Conservation (phyloP, 2,113 vertebrate species). For the Pipa parva region DNA sequence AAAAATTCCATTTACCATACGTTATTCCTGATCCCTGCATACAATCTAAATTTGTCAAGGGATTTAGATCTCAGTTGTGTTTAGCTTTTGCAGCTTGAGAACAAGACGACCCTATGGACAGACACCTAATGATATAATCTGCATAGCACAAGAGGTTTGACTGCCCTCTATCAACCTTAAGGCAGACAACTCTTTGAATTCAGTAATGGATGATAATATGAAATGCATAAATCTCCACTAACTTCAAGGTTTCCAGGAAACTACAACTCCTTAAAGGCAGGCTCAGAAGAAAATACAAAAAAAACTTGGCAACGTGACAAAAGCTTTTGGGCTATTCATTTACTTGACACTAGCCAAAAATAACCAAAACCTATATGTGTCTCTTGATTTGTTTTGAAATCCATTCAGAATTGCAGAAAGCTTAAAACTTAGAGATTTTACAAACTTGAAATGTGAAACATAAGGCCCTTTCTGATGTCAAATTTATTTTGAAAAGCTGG, state of each 20-base stretch:
- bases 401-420: slow-evolving; percentile 64
- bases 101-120: slow-evolving; percentile 69
- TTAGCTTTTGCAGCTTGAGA: slow-evolving; percentile 75
- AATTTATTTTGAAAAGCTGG: slow-evolving; percentile 50
- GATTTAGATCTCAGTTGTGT: slow-evolving; percentile 77
- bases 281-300: slow-evolving; percentile 44
- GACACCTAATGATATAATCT: slow-evolving; percentile 74
- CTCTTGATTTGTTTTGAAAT: slow-evolving; percentile 78
- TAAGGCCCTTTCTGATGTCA: slow-evolving; percentile 55
- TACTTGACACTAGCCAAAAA: slow-evolving; percentile 65
- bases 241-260: slow-evolving; percentile 66
- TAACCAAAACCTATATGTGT: slow-evolving; percentile 67
- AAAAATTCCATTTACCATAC: slow-evolving; percentile 74
- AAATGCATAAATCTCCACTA: slow-evolving; percentile 61
- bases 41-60: slow-evolving; percentile 73
- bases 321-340: slow-evolving; percentile 67
- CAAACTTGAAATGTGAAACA: slow-evolving; percentile 58
- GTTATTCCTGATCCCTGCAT: slow-evolving; percentile 70
- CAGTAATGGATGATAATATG: slow-evolving; percentile 63
- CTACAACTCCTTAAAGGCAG: slow-evolving; percentile 57
- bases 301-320: slow-evolving; percentile 67
- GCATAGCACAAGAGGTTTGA: slow-evolving; percentile 66
- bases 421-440: slow-evolving; percentile 58
- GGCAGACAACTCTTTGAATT: slow-evolving; percentile 66
- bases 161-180: slow-evolving; percentile 67